Evolutionary conservation across 2,113 vertebrate genomes (phyloP), one percentile per base, ranked within the genome.

Genomic region (Corythaeola cristata): DNA sequence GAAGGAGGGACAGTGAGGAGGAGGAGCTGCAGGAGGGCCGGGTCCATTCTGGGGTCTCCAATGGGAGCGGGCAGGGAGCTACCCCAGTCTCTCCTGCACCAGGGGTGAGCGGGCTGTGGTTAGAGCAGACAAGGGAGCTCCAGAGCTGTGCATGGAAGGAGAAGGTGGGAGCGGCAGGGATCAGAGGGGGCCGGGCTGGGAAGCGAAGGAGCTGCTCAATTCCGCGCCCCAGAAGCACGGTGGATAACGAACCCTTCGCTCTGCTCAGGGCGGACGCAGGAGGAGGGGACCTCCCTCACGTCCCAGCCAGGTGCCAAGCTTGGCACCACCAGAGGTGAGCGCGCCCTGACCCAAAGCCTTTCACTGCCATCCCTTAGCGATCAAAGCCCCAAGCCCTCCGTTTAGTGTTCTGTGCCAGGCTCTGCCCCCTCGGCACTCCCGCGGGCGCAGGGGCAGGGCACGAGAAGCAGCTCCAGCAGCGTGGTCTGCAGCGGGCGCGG

Each of bases 381-480:
- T 60, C 68, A 90, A 77, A 88, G n/a, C 77, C 78, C 92, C 2
- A 0, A 74, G 35, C 92, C 60, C 66, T 89, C 96, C 52, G 4
- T 92, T 97, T 97, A 98, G 97, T 97, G 97, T 97, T 97, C 82
- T 64, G 52, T 30, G 60, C 72, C 53, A 86, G 79, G 69, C 67
- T 84, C 49, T 73, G 75, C 80, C 85, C 8, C 3, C 71, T n/a
- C 59, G 0, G 0, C 59, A 45, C 74, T 77, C 86, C 55, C 62
- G 7, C 1, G 0, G 67, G 22, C 22, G 59, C 47, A 26, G 22
- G 8, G 39, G 67, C n/a, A 66, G 9, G 5, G 64, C 75, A 56
- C 3, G 6, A 16, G 19, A 37, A 15, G 4, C 84, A 56, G 89
- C 45, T 89, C 66, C 80, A 32, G 64, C 84, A 52, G 94, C 56